Base-by-base conservation (phyloP, 2,888 invertebrate species). In the Xiphydria camelus region DNA sequence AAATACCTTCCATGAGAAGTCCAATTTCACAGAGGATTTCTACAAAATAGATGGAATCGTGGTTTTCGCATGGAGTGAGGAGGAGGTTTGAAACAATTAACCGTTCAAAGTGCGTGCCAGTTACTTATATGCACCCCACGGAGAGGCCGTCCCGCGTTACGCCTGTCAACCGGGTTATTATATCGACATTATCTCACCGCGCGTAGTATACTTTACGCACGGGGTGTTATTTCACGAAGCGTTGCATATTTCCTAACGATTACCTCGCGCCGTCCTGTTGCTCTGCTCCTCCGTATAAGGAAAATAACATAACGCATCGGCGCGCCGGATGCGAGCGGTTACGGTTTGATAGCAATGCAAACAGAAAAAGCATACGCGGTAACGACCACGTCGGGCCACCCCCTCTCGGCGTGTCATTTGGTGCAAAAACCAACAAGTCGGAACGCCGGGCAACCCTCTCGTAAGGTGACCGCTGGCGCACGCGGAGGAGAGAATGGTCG, bases 261-360 rank as follows among this genome's bases (percentile, higher is more conserved):
- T n/a, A n/a, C n/a, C n/a, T n/a, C n/a, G 29, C 29, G 15, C n/a
- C 29, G 29, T 14, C 29, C 12, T 14, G 29, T 29, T 14, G 29
- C 29, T 29, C 29, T n/a, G n/a, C n/a, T n/a, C n/a, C n/a, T n/a
- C 29, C n/a, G 14, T 29, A 29, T 4, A 29, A n/a, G n/a, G 29
- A 29, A 29, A 29, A 29, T 29, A 15, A 29, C 12, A 15, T 29
- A 29, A 29, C 15, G 29, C 29, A 29, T 29, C 15, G 29, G 29
- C 29, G 29, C 29, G 36, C 54, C 64, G 64, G 66, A 64, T 62
- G 57, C 49, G 51, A 61, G 55, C 59, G 59, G 68, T 66, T 66
- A 62, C 61, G 64, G 52, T 64, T 68, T 67, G 66, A 71, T 66
- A 68, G 64, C 66, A 65, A 66, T 57, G 63, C 64, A 63, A 66